Percentiles rank a stretch among this genome's conserved stretches.
Conservation (phyloP, 2,888 invertebrate species). For the Eupithecia dodoneata region DNA sequence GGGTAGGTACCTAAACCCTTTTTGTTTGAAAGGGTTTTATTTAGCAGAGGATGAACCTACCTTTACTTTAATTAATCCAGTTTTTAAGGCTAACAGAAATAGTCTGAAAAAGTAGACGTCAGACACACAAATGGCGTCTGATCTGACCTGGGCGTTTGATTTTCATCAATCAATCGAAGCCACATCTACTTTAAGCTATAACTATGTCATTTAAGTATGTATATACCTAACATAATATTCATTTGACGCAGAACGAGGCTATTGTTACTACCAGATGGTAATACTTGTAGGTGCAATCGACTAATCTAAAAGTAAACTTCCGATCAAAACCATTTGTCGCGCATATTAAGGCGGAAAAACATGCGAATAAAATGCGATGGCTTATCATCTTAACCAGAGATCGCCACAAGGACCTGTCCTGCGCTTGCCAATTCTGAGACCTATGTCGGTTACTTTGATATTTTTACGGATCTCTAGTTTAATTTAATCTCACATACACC, state of each 20-base stretch:
- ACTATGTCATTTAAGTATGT: background rate
- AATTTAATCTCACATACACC: background rate
- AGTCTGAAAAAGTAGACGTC: background rate
- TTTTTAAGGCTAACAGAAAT: background rate
- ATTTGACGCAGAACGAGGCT: background rate
- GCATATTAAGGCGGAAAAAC: background rate
- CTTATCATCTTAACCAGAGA: background rate
- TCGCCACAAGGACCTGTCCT: background rate
- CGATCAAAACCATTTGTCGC: background rate
- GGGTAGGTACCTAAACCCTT: background rate
- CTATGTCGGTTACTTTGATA: background rate
- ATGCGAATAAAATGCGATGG: background rate
- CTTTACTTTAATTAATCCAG: background rate
- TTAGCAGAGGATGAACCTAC: background rate
- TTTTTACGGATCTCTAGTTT: background rate
- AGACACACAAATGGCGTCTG: background rate
- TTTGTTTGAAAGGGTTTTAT: conserved; percentile 10
- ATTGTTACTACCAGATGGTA: background rate
- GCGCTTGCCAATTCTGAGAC: background rate
- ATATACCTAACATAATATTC: background rate
- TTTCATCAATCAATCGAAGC: background rate
- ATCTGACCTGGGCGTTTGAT: background rate
- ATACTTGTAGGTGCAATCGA: background rate
- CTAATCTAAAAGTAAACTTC: background rate
- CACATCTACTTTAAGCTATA: background rate